phyloP scores from a whole-genome alignment of 2,797 vertebrate species.

The Eutrigla gurnardus region DNA sequence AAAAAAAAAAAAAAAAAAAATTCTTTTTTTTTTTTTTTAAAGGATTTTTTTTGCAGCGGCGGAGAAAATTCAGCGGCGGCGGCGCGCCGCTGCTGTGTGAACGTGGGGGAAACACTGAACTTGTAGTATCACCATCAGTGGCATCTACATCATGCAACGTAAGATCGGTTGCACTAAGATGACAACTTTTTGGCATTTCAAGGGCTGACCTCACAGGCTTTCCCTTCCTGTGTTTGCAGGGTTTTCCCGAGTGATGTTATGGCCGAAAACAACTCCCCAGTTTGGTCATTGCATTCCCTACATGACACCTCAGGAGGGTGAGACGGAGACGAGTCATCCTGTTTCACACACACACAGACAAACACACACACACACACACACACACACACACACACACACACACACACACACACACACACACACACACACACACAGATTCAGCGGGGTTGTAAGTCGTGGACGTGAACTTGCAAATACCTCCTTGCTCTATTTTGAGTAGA shows the following conservation, averaged over 20 bases:
- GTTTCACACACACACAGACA: slow-evolving; percentile 19
- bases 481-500: slow-evolving; percentile 66
- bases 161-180: background rate
- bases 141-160: background rate
- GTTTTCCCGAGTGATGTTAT: slow-evolving; percentile 44
- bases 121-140: slow-evolving; percentile 2
- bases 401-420: slow-evolving; percentile 28
- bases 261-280: background rate
- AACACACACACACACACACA: slow-evolving; percentile 22
- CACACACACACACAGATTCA: slow-evolving; percentile 4
- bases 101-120: no score
- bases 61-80: no score
- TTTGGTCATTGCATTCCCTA: slow-evolving; percentile 55
- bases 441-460: background rate
- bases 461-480: slow-evolving; percentile 38
- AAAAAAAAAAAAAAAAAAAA: no score
- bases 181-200: slow-evolving; percentile 35
- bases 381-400: slow-evolving; percentile 16
- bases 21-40: no score
- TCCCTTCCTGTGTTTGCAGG: background rate
- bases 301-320: slow-evolving; percentile 36
- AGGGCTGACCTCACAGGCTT: slow-evolving; percentile 24
- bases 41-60: no score
- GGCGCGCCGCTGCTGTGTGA: no score
- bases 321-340: slow-evolving; percentile 38